Evolutionary conservation across 2,113 vertebrate species (phyloP), one percentile per base, ranked within the genome.

Genomic region (Miniopterus natalensis): DNA sequence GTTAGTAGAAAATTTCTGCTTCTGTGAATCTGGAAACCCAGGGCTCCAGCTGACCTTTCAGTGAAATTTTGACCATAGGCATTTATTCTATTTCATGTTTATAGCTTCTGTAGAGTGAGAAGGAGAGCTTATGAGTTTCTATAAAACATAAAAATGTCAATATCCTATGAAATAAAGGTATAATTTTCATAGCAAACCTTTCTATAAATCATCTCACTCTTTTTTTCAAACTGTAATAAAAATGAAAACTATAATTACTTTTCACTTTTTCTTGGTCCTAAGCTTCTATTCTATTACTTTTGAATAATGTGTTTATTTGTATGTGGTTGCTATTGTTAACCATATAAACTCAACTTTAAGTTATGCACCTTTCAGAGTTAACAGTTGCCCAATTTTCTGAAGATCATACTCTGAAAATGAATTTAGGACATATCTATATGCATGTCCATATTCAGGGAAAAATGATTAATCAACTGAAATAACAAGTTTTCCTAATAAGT

Each of bases 11-110:
- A 79, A 81, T 25, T 78, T 87, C 79, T 75, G 68, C 61, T 15
- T 78, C 45, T 90, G 18, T 96, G 74, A 51, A 90, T 79, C 83
- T 95, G 57, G 57, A 89, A 84, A 93, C 2, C 68, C 2, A 79
- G 95, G 20, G 45, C 36, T 84, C 55, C n/a, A 63, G 11, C 27
- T 95, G 92, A 97, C 47, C 81, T 95, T 94, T 94, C 23, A 51
- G 78, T 90, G 73, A 75, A 92, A 59, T 77, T 97, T 92, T 95
- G 92, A 90, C 94, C 65, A 78, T 20, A 86, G 83, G 84, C 42
- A 95, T 95, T 97, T 85, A 85, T 92, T 95, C 55, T 65, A 88
- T 81, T 92, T 96, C 65, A 95, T 77, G 78, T 85, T 86, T 88
- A 10, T 88, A 88, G 29, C 42, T 92, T 92, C 47, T 88, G 6